These are phyloP conservation scores for Aurelia sp. DNA, from an alignment of 30 jellyfish, hydroid and myxozoan genomes.

Conservation along the genomic window DNA sequence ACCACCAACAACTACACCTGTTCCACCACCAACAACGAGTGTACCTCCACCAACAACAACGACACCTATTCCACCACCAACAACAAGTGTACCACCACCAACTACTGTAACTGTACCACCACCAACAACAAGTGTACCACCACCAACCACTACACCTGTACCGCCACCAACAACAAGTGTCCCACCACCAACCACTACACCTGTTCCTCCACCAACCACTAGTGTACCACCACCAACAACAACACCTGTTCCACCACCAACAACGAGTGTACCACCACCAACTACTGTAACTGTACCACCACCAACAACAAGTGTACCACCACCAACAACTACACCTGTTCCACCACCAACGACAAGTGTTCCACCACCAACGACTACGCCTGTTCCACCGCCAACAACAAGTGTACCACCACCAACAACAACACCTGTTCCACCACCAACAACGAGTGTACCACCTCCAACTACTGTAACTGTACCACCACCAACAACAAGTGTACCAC, in stretches of 20 bases:
- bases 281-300: background rate
- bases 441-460: background rate
- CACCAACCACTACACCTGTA: background rate
- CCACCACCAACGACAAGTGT: slow-evolving; percentile 18
- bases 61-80: slow-evolving; percentile 9
- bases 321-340: slow-evolving; percentile 23
- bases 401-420: slow-evolving; percentile 18
- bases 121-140: slow-evolving; percentile 21
- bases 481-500: slow-evolving; percentile 3
- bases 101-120: slow-evolving; percentile 7
- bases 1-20: slow-evolving; percentile 19
- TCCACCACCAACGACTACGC: slow-evolving; percentile 4
- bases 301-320: background rate
- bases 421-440: slow-evolving; percentile 27
- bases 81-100: slow-evolving; percentile 24
- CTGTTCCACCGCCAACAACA: slow-evolving; percentile 19
- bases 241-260: background rate
- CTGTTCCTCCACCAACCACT: background rate
- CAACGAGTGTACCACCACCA: slow-evolving; percentile 8
- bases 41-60: slow-evolving; percentile 24
- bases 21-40: slow-evolving; percentile 24
- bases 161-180: slow-evolving; percentile 10
- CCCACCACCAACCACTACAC: background rate
- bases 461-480: background rate
- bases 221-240: slow-evolving; percentile 1